Base-by-base conservation (phyloP, 2,113 vertebrate genomes). In the Otis tarda region DNA sequence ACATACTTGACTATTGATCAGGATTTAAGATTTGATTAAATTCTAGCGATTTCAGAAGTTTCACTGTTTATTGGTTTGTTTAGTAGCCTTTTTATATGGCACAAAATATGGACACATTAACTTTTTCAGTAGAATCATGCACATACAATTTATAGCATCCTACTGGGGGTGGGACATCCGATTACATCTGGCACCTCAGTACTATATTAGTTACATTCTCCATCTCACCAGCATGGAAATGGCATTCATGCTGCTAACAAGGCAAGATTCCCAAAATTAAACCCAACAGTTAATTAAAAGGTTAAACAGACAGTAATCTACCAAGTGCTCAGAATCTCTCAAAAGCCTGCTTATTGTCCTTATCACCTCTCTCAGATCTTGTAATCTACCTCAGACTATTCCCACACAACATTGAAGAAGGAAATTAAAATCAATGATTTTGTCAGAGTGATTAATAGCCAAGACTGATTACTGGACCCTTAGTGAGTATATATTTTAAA, bases 391-490 rank as follows among this genome's bases (percentile, higher is more conserved):
- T 86, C 43, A 49, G 68, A 53, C 88, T 93, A 64, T 94, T 96
- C 85, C 92, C 71, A 90, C 0, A 0, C 68, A 94, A 92, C 83
- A 68, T 75, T 83, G 93, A 94, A 90, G 82, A 79, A 83, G 56
- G 80, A 96, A 96, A 94, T 64, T 18, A 90, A 93, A 96, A 94
- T 90, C 75, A 92, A 49, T 94, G 39, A 63, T 83, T 96, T 95
- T 75, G 71, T 84, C 83, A 81, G 53, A 56, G 71, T 93, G 79
- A 94, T 88, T 94, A 90, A 95, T 95, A 96, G 78, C 82, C 47
- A 70, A 59, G 79, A 43, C 68, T 88, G 75, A 86, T 90, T 74
- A 56, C 39, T 86, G 75, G 27, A 81, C 19, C 60, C 35, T 86
- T 67, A 47, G 52, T 77, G 41, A 88, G 33, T 67, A 77, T 77